Conservation (phyloP, 2,113 vertebrate genomes). For the Felis chaus region DNA sequence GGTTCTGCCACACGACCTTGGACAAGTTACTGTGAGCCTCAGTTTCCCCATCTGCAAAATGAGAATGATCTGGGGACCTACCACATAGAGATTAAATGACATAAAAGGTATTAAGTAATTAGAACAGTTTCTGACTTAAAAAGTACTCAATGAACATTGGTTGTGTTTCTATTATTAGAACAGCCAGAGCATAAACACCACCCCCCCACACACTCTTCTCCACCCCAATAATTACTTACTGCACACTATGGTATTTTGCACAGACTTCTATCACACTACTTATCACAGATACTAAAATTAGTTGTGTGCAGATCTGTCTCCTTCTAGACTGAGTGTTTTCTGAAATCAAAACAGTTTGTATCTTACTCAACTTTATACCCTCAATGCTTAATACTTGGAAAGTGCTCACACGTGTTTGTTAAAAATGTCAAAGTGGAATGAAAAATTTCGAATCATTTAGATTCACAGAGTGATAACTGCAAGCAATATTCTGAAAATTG, state of each 20-base stretch:
- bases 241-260: background rate
- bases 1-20: background rate
- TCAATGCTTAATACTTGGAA: background rate
- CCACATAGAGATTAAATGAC: background rate
- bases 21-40: background rate
- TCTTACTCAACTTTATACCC: background rate
- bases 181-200: background rate
- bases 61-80: background rate
- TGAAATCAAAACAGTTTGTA: background rate
- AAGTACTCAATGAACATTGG: background rate
- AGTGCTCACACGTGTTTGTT: background rate
- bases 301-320: background rate
- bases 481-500: slow-evolving; percentile 57
- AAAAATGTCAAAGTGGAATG: slow-evolving; percentile 44
- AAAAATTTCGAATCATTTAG: slow-evolving; percentile 44
- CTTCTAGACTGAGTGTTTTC: background rate
- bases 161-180: background rate
- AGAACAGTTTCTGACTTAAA: background rate
- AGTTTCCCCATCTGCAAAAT: background rate
- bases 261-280: background rate
- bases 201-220: background rate
- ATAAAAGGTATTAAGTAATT: background rate
- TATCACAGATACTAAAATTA: background rate
- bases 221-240: background rate
- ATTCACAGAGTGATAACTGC: slow-evolving; percentile 12